These are phyloP conservation scores for Lontra canadensis DNA, from an alignment of 2,113 vertebrate genomes.

Conservation along the genomic window DNA sequence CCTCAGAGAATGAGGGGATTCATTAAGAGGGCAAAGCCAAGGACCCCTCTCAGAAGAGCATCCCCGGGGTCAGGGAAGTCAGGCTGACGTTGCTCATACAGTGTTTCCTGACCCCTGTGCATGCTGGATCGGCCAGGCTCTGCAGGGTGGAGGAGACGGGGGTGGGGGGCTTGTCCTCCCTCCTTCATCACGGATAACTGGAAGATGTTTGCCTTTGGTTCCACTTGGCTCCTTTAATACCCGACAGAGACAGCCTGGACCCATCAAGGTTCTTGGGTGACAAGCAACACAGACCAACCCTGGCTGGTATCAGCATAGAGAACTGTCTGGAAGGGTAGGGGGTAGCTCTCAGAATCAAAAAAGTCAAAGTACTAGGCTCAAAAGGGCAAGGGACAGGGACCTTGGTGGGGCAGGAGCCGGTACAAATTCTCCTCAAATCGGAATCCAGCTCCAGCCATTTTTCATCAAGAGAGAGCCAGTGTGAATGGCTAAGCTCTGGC, in stretches of 20 bases:
- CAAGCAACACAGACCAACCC: background rate
- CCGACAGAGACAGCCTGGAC: background rate
- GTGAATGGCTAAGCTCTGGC: background rate
- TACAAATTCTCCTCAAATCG: too few species aligned
- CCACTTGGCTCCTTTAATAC: background rate
- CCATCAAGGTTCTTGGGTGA: background rate
- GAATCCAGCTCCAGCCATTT: background rate
- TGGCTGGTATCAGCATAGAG: background rate
- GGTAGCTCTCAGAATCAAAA: background rate
- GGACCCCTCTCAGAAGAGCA: background rate
- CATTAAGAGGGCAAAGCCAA: background rate
- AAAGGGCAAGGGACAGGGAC: background rate
- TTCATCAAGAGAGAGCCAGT: background rate
- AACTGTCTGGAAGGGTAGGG: background rate
- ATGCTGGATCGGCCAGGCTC: rapidly evolving
- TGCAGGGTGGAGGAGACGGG: background rate
- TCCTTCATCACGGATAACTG: rapidly evolving
- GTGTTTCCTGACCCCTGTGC: background rate
- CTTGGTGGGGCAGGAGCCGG: background rate
- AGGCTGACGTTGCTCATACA: background rate
- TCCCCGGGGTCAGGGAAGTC: background rate
- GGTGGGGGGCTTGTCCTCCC: background rate
- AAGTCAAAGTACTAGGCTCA: background rate
- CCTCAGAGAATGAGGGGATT: background rate
- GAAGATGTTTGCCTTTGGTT: background rate